phyloP scores from a whole-genome alignment of 1,140 invertebrate genomes.

The Solenopsis invicta region DNA sequence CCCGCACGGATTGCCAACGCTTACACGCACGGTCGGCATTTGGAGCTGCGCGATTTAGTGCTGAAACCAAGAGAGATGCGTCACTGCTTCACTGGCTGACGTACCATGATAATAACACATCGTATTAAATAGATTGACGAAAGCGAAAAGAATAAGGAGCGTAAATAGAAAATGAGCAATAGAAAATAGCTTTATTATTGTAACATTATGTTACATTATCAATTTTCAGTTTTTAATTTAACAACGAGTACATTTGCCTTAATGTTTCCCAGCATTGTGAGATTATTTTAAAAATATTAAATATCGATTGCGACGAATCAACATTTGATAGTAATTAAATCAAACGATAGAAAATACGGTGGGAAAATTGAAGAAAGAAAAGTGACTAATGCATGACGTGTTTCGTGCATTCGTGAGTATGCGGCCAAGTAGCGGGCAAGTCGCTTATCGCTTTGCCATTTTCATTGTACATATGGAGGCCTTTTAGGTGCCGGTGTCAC shows the following conservation, averaged over 20 bases:
- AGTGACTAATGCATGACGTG: constrained; percentile 49
- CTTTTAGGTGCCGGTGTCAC: constrained; percentile 68
- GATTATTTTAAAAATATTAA: constrained; percentile 11
- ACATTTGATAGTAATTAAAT: neutral
- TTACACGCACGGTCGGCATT: neutral
- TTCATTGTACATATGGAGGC: constrained; percentile 14
- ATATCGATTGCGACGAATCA: neutral
- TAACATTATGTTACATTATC: neutral
- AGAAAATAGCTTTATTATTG: neutral
- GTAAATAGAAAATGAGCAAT: neutral
- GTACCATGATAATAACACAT: neutral
- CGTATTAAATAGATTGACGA: neutral
- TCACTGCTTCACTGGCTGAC: neutral
- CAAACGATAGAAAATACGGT: neutral
- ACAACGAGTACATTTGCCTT: neutral
- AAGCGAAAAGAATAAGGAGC: neutral
- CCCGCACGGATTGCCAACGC: constrained; percentile 1
- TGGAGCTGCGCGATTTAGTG: constrained; percentile 11
- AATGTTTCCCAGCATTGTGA: neutral
- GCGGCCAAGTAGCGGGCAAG: neutral
- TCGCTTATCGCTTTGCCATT: constrained; percentile 56
- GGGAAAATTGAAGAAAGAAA: constrained; percentile 23
- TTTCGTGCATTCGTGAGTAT: neutral
- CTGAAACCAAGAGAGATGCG: neutral
- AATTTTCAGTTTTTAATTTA: neutral